phyloP scores from a whole-genome alignment of 2,888 invertebrate genomes.

The Idaea straminata region DNA sequence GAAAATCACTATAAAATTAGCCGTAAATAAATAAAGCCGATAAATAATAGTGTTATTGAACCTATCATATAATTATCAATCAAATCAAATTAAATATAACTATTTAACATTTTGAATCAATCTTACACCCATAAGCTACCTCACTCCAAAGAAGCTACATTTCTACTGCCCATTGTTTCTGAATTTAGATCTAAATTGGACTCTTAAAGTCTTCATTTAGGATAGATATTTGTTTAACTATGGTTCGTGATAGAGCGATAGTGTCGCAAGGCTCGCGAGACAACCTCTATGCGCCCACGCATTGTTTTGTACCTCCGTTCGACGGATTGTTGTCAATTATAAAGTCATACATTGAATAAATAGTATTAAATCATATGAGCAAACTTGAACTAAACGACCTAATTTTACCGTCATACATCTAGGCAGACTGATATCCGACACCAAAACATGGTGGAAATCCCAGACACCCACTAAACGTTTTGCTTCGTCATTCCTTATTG shows the following conservation, averaged over 20 bases:
- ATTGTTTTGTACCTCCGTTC: slow-evolving; percentile 33
- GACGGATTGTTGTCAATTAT: slow-evolving; percentile 22
- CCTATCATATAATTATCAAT: background rate
- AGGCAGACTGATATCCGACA: no score
- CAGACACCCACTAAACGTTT: no score
- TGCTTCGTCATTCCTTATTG: no score
- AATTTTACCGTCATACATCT: no score
- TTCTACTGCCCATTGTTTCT: background rate
- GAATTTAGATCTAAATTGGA: background rate
- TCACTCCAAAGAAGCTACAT: background rate
- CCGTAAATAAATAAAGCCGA: background rate
- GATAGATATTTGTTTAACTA: background rate
- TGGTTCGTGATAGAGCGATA: slow-evolving; percentile 12
- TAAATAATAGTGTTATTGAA: background rate
- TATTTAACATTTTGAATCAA: background rate
- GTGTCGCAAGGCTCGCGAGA: slow-evolving; percentile 38
- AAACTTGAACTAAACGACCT: no score
- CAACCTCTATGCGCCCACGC: slow-evolving; percentile 34
- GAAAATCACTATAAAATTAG: no score
- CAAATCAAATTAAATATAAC: background rate
- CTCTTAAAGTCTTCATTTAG: background rate
- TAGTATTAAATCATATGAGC: no score
- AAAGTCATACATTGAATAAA: no score
- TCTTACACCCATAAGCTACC: background rate
- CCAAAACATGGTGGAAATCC: no score